Base-by-base conservation (phyloP, 1,140 invertebrate genomes). In the Pollicipes pollicipes region DNA sequence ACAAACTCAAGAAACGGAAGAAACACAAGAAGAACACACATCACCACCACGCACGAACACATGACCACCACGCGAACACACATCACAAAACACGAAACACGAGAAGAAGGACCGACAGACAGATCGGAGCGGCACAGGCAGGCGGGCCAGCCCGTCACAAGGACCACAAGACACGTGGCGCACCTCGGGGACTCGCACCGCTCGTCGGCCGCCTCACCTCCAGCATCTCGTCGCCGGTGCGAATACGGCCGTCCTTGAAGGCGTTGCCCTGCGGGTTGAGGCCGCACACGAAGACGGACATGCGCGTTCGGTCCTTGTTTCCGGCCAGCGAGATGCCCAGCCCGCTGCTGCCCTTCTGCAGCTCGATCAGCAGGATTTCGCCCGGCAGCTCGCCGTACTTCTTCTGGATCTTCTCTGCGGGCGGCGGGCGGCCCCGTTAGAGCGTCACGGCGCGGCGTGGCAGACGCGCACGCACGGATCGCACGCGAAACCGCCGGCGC, bases 221-320 rank as follows among this genome's bases (percentile, higher is more conserved):
- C 21, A 98, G 82, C 73, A 99, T 89, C 80, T 98, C 95, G 79
- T 99, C 97, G 0, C 95, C 96, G 32, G 97, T 86, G 77, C 87
- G 83, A 3, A 99, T 85, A 13, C 87, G 83, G 6, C 88, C 88
- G 32, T 88, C 86, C 72, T 86, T 86, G 70, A 80, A 85, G 45
- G 93, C 89, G 0, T 87, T 82, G 29, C 95, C 94, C 0, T 88
- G 88, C 0, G 94, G 91, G 81, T 97, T 89, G 27, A 99, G 84
- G 13, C 94, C 96, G 75, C 93, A 95, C 37, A 99, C 87, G 81
- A 97, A 97, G 66, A 96, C 93, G 29, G 91, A 91, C 93, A 98
- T 98, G 76, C 91, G 90, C 76, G 88, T 91, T 27, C 95, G 84
- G 78, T 98, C 94, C 76, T 89, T 88, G 81, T 98, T 94, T 0